These are phyloP conservation scores for Calliphora vicina DNA, from an alignment of 1,140 invertebrate genomes.

Conservation along the genomic window DNA sequence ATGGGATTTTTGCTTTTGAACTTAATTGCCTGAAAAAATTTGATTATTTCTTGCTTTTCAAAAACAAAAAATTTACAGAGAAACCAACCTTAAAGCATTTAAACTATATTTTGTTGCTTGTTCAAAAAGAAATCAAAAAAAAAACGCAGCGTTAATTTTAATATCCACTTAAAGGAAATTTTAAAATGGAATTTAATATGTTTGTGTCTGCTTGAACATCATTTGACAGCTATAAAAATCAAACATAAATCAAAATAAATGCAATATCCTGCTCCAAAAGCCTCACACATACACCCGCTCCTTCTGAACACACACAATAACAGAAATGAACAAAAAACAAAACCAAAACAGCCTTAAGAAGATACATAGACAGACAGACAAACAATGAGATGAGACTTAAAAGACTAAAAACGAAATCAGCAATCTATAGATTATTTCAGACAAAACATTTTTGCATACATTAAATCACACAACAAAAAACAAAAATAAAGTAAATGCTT, in stretches of 20 bases:
- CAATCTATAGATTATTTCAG: conserved; percentile 13
- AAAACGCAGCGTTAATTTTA: neutral
- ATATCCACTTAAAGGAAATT: neutral
- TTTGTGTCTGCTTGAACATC: neutral
- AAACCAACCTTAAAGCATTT: too few relatives aligned
- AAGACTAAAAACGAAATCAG: neutral
- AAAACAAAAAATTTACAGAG: too few relatives aligned
- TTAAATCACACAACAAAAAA: neutral
- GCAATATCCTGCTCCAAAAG: conserved; percentile 3
- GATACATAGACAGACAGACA: neutral
- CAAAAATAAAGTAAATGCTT: neutral
- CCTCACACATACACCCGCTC: neutral
- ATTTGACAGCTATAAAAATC: conserved; percentile 33
- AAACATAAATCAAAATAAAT: conserved; percentile 39
- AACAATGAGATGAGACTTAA: neutral
- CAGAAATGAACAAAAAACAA: neutral
- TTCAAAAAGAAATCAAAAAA: too few relatives aligned
- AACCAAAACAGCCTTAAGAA: neutral
- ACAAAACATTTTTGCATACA: conserved; percentile 11
- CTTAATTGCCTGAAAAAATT: too few relatives aligned
- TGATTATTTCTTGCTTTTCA: too few relatives aligned
- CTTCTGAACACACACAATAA: neutral
- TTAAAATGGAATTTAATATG: conserved; percentile 3
- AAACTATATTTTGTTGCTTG: too few relatives aligned
- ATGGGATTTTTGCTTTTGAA: too few relatives aligned